Percentiles rank a stretch among this genome's conserved stretches.
Conservation (phyloP, 2,113 vertebrate genomes). For the Centropristis striata region DNA sequence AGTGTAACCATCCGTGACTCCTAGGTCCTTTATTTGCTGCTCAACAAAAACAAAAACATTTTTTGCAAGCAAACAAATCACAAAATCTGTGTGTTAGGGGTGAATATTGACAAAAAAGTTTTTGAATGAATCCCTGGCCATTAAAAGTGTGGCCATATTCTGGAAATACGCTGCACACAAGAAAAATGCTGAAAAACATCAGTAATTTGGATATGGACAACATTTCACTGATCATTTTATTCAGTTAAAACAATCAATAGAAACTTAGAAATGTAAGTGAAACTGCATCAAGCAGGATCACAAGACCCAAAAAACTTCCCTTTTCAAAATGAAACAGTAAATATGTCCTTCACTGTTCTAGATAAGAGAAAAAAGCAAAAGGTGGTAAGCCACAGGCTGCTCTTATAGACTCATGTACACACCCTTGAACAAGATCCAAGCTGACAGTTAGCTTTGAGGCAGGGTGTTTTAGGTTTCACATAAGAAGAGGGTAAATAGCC, state of each 20-base stretch:
- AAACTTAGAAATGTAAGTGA: not conserved
- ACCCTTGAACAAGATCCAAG: not conserved
- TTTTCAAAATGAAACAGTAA: not conserved
- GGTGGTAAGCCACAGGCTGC: not conserved
- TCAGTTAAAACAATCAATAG: not conserved
- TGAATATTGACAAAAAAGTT: not conserved
- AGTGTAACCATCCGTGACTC: not conserved
- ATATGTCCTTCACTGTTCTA: not conserved
- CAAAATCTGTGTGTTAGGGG: not conserved
- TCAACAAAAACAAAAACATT: not conserved
- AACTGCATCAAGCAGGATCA: not conserved
- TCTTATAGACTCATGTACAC: not conserved
- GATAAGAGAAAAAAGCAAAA: not conserved
- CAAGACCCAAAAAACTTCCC: not conserved
- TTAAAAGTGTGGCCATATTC: not conserved
- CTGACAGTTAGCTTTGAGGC: not conserved
- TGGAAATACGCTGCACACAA: not conserved
- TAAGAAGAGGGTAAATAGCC: constrained; percentile 28
- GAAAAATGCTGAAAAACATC: not conserved
- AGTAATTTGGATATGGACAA: not conserved
- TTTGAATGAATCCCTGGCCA: not conserved
- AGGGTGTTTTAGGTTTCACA: constrained; percentile 9
- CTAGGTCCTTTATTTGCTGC: not conserved
- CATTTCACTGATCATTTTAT: not conserved
- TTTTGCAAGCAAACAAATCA: not conserved